phyloP scores from a whole-genome alignment of 2,888 invertebrate genomes.

The Leptopilina myrica region DNA sequence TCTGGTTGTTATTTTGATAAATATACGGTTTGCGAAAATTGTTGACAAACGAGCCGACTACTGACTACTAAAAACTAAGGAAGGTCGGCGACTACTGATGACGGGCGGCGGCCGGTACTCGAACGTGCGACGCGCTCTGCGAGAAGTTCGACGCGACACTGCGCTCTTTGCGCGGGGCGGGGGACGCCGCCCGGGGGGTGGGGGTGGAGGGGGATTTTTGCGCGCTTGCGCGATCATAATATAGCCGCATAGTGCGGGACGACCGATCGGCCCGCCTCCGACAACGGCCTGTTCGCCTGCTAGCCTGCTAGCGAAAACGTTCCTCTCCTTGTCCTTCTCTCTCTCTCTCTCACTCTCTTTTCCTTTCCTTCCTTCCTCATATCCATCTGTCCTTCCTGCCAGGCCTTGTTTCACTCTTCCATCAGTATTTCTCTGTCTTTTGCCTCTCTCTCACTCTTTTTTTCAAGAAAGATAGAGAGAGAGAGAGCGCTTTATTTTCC shows the following conservation, averaged over 20 bases:
- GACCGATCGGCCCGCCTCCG: constrained; percentile 76
- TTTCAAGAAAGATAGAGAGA: background rate
- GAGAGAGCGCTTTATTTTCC: no score
- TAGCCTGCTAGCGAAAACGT: constrained; percentile 63
- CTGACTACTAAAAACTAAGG: constrained; percentile 76
- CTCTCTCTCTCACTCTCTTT: constrained; percentile 76
- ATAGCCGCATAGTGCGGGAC: constrained; percentile 80
- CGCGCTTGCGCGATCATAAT: constrained; percentile 71
- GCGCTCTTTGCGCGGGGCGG: constrained; percentile 73
- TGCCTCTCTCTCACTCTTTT: background rate
- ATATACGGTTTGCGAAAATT: background rate
- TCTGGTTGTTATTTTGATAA: no score
- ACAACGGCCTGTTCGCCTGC: constrained; percentile 61
- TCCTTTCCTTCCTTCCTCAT: constrained; percentile 77
- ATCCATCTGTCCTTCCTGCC: constrained; percentile 56
- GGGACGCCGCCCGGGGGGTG: constrained; percentile 61
- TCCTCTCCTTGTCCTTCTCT: constrained; percentile 12
- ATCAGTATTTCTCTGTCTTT: constrained; percentile 77
- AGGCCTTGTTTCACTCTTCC: constrained; percentile 54
- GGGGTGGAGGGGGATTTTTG: constrained; percentile 59
- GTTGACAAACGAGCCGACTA: constrained; percentile 56
- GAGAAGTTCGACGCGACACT: constrained; percentile 77
- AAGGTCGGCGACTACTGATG: constrained; percentile 75
- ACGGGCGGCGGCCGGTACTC: constrained; percentile 76
- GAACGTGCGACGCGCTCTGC: constrained; percentile 76